Evolutionary conservation across 2,797 vertebrate species (phyloP).

Genomic region (Sphaeramia orbicularis): DNA sequence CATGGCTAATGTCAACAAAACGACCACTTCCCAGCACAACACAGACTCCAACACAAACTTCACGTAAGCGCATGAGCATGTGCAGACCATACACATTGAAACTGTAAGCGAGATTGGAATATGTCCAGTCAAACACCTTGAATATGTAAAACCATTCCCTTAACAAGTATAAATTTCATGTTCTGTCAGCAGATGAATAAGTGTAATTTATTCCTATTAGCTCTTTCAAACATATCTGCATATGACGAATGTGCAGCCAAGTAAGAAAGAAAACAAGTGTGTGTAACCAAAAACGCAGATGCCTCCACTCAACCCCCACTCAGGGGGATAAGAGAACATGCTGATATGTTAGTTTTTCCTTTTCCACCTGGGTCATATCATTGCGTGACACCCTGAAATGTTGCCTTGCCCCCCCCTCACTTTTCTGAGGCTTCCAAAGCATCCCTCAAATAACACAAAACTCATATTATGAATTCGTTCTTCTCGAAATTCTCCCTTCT

Average conservation of each 20-base stretch:
- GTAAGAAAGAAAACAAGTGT: constrained; percentile 60
- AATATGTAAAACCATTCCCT: constrained; percentile 47
- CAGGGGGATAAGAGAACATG: constrained; percentile 48
- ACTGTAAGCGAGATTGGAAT: constrained; percentile 14
- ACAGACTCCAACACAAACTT: too few relatives aligned
- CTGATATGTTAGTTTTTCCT: constrained; percentile 60
- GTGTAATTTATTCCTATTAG: constrained; percentile 42
- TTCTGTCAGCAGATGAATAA: constrained; percentile 43
- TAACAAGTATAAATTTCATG: constrained; percentile 48
- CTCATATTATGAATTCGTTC: constrained; percentile 22
- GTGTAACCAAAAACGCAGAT: constrained; percentile 60
- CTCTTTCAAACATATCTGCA: constrained; percentile 51
- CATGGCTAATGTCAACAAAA: too few relatives aligned
- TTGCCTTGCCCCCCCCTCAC: neutral
- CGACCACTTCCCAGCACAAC: too few relatives aligned
- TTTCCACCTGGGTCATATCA: constrained; percentile 70
- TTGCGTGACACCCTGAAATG: constrained; percentile 49
- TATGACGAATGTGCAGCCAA: constrained; percentile 49
- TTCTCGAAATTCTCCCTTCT: constrained; percentile 1
- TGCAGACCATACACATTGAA: too few relatives aligned
- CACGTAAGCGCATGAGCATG: too few relatives aligned
- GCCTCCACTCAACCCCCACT: constrained; percentile 42
- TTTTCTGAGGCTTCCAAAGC: constrained; percentile 36
- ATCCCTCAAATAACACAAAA: constrained; percentile 40
- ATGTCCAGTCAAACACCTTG: constrained; percentile 32